Evolutionary conservation across 2,888 invertebrate genomes (phyloP).

Genomic region (Palloptera scutellata): DNA sequence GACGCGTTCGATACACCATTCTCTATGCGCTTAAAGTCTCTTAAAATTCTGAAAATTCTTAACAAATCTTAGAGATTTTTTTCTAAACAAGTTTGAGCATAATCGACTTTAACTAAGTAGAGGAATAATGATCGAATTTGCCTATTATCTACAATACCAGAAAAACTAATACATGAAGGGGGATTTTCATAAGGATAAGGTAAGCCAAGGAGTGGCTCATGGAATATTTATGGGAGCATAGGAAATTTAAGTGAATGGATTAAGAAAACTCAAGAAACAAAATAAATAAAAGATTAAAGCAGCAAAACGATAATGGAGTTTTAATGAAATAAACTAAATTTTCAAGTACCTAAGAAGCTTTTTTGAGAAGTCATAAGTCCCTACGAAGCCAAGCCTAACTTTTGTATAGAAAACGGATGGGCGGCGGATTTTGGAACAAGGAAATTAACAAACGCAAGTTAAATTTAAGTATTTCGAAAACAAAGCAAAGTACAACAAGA

Average conservation of each 20-base stretch:
- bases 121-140: not conserved
- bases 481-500: constrained; percentile 12
- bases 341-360: constrained; percentile 8
- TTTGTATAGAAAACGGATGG: not conserved
- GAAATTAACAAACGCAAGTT: constrained; percentile 6
- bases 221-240: constrained; percentile 59
- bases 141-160: constrained; percentile 32
- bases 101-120: constrained; percentile 7
- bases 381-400: not conserved
- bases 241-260: constrained; percentile 40
- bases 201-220: constrained; percentile 69
- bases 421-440: constrained; percentile 1
- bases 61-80: too few species aligned
- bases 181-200: constrained; percentile 65
- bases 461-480: not conserved
- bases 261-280: constrained; percentile 27
- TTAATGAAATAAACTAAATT: constrained; percentile 26
- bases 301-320: not conserved
- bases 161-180: constrained; percentile 67
- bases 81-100: not conserved
- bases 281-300: constrained; percentile 22
- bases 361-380: not conserved
- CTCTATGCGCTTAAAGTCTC: too few species aligned
- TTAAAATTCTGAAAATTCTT: too few species aligned
- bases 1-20: constrained; percentile 23